Evolutionary conservation across 2,113 vertebrate genomes (phyloP).

Genomic region (Crotalus helleri): DNA sequence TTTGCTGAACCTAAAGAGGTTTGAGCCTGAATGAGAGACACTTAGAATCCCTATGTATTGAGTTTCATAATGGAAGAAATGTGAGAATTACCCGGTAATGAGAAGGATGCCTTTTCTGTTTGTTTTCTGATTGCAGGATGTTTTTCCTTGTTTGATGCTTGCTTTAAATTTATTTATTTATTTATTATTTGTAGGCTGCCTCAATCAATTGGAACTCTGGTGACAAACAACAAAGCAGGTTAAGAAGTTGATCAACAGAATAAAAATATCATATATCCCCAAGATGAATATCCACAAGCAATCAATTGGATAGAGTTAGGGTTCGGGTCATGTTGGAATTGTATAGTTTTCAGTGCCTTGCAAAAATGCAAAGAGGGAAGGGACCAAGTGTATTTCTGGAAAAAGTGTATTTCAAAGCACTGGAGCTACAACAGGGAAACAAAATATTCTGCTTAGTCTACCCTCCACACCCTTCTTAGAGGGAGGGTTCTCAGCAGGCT

Average conservation of each 20-base stretch:
- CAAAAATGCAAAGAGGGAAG: background rate
- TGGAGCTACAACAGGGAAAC: background rate
- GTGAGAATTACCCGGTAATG: background rate
- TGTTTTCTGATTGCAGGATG: background rate
- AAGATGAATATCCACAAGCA: background rate
- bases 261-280: background rate
- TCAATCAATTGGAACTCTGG: background rate
- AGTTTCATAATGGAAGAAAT: background rate
- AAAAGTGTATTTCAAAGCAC: background rate
- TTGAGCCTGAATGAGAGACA: background rate
- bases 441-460: background rate
- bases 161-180: background rate
- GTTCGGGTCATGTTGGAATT: background rate
- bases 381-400: background rate
- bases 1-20: background rate
- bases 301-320: background rate
- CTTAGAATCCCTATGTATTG: background rate
- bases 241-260: background rate
- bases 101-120: background rate
- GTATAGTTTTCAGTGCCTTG: background rate
- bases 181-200: background rate
- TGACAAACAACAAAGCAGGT: background rate
- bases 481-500: background rate
- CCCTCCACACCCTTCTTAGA: background rate
- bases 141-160: background rate